Percentiles rank a stretch among this genome's conserved stretches.
Conservation (phyloP, 2,113 vertebrate species). For the Scomber japonicus region DNA sequence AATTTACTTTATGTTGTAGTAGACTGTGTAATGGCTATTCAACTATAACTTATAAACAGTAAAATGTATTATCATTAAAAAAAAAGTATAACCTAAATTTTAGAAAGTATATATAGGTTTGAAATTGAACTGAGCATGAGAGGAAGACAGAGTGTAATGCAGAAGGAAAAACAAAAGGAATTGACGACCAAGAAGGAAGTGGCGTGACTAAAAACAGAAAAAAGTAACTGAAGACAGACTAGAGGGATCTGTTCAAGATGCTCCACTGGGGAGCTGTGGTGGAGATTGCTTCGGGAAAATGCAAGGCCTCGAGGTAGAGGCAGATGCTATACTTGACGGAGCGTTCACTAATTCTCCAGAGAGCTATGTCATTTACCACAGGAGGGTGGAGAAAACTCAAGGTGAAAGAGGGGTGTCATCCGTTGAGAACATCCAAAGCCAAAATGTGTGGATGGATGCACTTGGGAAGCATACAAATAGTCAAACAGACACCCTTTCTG, state of each 20-base stretch:
- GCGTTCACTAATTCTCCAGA: conserved; percentile 53
- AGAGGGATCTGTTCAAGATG: conserved; percentile 46
- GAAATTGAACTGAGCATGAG: not conserved
- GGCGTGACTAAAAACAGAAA: conserved; percentile 35
- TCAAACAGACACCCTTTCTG: conserved; percentile 4
- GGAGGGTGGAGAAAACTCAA: conserved; percentile 42
- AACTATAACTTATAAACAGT: not conserved
- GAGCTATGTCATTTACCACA: conserved; percentile 22
- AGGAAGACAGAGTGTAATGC: not conserved
- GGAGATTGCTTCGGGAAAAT: conserved; percentile 59
- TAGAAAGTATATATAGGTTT: not conserved
- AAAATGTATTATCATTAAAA: not conserved
- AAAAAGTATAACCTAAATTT: not conserved
- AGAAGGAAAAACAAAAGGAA: conserved; percentile 5
- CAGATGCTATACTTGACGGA: conserved; percentile 59
- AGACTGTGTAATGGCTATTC: not conserved
- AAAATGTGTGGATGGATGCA: conserved; percentile 37
- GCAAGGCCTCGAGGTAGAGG: conserved; percentile 58
- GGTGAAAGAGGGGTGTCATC: conserved; percentile 40
- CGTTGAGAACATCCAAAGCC: conserved; percentile 43
- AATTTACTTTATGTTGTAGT: conserved; percentile 5
- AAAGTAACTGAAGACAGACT: conserved; percentile 43
- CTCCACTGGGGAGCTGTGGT: conserved; percentile 51
- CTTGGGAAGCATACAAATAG: conserved; percentile 20
- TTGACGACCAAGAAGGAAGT: not conserved